Percentiles rank a stretch among this genome's conserved stretches.
phyloP scores from a whole-genome alignment of 2,888 invertebrate genomes.

The Malachius bipustulatus region DNA sequence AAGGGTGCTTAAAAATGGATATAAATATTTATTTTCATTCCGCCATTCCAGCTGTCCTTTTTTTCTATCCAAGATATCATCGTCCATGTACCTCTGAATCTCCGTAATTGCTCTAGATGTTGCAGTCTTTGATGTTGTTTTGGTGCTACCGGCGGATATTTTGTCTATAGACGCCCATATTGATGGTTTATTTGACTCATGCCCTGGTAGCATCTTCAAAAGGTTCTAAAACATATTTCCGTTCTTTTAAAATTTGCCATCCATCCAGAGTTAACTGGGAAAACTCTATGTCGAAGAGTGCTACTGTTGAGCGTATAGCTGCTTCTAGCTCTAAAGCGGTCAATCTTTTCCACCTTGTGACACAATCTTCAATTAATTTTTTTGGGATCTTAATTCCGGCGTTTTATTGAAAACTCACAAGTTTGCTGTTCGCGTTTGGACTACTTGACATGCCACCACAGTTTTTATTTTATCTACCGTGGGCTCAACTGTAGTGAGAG shows the following conservation, averaged over 20 bases:
- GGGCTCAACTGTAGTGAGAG: slow-evolving; percentile 11
- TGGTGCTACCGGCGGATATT: no score
- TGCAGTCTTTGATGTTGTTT: no score
- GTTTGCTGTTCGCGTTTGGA: slow-evolving; percentile 22
- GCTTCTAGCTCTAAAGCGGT: slow-evolving; percentile 19
- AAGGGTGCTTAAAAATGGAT: no score
- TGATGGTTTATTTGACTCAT: neutral
- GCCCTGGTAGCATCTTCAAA: slow-evolving; percentile 21
- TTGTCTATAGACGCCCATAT: neutral
- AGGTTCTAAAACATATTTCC: slow-evolving; percentile 19
- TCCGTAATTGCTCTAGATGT: no score
- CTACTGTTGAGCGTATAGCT: slow-evolving; percentile 17
- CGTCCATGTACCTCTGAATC: no score
- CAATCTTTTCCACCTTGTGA: slow-evolving; percentile 21
- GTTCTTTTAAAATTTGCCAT: slow-evolving; percentile 17
- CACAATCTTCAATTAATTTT: slow-evolving; percentile 17
- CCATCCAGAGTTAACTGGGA: slow-evolving; percentile 16
- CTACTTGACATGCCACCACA: slow-evolving; percentile 21
- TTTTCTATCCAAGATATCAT: no score
- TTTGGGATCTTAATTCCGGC: slow-evolving; percentile 10
- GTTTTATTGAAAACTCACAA: slow-evolving; percentile 17
- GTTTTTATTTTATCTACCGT: slow-evolving; percentile 16
- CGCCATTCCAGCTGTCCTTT: no score
- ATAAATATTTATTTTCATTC: no score
- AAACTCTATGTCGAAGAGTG: slow-evolving; percentile 15